phyloP scores from a whole-genome alignment of 2,888 invertebrate species.

The Margaritifera margaritifera region DNA sequence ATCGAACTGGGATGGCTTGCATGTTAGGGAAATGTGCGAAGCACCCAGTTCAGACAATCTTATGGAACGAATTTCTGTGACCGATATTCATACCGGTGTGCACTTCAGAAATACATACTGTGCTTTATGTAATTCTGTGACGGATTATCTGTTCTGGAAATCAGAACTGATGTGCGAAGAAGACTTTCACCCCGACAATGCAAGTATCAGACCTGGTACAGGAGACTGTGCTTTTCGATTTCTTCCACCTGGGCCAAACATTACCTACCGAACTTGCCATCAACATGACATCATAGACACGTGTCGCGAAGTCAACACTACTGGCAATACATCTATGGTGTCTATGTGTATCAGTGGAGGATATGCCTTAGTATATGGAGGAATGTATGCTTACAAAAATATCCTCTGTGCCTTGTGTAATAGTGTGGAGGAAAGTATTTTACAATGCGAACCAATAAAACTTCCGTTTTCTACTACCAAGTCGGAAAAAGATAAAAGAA shows the following conservation, averaged over 20 bases:
- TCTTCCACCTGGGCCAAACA: conserved; percentile 5
- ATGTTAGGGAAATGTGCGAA: too few relatives aligned
- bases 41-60: conserved; percentile 6
- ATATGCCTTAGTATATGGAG: conserved; percentile 11
- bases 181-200: not conserved
- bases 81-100: conserved; percentile 23
- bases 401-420: conserved; percentile 59
- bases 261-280: conserved; percentile 10
- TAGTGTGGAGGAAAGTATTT: not conserved
- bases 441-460: conserved; percentile 10
- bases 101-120: conserved; percentile 48
- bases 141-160: conserved; percentile 23
- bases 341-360: conserved; percentile 13
- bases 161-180: conserved; percentile 16
- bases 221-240: conserved; percentile 2
- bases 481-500: not conserved
- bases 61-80: conserved; percentile 39
- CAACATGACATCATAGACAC: not conserved
- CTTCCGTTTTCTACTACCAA: not conserved
- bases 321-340: not conserved
- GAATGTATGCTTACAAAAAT: conserved; percentile 39
- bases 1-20: conserved; percentile 19
- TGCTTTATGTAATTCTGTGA: conserved; percentile 33
- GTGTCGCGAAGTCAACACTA: conserved; percentile 1
- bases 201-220: not conserved